phyloP scores from a whole-genome alignment of 2,113 vertebrate species.

The Calyptomena viridis region DNA sequence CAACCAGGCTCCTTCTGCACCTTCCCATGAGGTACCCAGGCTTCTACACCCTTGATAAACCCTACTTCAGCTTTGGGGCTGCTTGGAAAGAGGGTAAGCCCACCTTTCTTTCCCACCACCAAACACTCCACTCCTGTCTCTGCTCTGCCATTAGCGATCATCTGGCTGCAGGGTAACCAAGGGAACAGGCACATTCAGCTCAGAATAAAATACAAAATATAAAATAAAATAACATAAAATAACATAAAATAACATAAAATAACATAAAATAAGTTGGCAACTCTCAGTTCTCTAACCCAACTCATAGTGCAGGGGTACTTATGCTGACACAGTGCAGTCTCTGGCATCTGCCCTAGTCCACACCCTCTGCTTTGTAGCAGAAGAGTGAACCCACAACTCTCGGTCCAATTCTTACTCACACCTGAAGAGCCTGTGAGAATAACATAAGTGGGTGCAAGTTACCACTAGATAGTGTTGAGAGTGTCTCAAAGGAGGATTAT shows the following conservation, averaged over 20 bases:
- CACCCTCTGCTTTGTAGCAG: not conserved
- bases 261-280: not conserved
- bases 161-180: not conserved
- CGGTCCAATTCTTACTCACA: not conserved
- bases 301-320: not conserved
- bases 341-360: not conserved
- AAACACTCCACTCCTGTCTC: not conserved
- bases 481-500: not conserved
- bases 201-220: not conserved
- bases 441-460: not conserved
- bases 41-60: not conserved
- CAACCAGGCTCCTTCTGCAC: not conserved
- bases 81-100: not conserved
- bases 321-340: not conserved
- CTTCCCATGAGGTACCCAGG: not conserved
- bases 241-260: not conserved
- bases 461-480: not conserved
- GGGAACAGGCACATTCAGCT: not conserved
- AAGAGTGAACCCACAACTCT: not conserved
- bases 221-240: not conserved
- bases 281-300: not conserved
- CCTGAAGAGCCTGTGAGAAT: not conserved
- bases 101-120: fast-evolving
- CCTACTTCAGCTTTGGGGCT: not conserved
- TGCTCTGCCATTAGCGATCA: not conserved